These are phyloP conservation scores for Formica aserva DNA, from an alignment of 2,888 invertebrate species.

Conservation along the genomic window DNA sequence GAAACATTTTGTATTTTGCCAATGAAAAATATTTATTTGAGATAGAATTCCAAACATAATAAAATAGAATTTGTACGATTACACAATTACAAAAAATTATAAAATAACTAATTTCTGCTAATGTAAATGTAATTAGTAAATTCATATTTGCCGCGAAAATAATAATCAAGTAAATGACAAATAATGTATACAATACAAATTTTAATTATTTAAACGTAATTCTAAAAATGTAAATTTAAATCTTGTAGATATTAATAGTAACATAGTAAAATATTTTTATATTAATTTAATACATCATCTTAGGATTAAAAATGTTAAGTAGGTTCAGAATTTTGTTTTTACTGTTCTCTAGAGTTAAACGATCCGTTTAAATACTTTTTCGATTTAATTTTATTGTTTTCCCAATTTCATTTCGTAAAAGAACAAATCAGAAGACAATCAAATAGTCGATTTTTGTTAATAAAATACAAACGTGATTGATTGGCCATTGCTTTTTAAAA, in stretches of 20 bases:
- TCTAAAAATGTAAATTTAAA: background rate
- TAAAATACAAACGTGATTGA: slow-evolving; percentile 6
- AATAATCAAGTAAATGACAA: background rate
- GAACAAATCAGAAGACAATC: background rate
- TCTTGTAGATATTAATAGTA: background rate
- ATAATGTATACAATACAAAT: background rate
- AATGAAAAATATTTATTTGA: background rate
- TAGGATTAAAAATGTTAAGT: background rate
- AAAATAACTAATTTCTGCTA: background rate
- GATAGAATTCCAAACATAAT: background rate
- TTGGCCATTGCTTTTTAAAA: background rate
- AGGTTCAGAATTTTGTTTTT: background rate
- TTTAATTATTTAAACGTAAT: slow-evolving; percentile 2
- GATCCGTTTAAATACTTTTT: background rate
- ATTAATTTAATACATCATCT: background rate
- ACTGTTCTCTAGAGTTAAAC: background rate
- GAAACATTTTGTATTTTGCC: background rate
- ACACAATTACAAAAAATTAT: background rate
- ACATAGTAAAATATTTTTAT: background rate
- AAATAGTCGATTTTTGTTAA: background rate
- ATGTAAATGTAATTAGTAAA: background rate
- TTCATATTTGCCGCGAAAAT: background rate
- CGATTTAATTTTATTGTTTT: background rate
- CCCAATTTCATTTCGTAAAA: background rate
- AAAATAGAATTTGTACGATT: background rate